Evolutionary conservation across 1,140 invertebrate genomes (phyloP).

Genomic region (Neotoxoptera formosana): DNA sequence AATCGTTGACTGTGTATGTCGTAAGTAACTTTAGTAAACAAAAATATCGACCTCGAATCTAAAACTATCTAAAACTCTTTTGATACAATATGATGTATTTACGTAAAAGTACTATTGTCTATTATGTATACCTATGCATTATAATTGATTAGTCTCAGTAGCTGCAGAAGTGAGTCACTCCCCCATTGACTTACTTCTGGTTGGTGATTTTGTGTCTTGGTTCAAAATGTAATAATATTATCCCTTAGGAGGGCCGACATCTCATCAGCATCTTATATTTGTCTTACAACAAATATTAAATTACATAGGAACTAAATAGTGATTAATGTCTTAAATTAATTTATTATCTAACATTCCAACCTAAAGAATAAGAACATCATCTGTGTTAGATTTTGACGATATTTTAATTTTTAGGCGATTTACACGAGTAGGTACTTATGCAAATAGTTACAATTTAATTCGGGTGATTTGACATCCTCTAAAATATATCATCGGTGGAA

Average conservation of each 20-base stretch:
- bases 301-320: background rate
- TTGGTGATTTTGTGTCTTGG: background rate
- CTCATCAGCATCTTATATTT: background rate
- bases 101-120: background rate
- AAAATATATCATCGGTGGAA: too few species aligned
- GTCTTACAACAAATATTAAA: background rate
- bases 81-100: background rate
- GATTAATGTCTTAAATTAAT: background rate
- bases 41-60: constrained; percentile 30
- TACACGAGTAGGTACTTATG: too few species aligned
- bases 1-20: background rate
- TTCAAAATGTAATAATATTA: background rate
- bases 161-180: background rate
- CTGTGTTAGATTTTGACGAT: background rate
- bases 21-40: background rate
- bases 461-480: too few species aligned
- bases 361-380: too few species aligned
- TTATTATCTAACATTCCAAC: too few species aligned
- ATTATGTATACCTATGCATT: too few species aligned
- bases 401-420: background rate
- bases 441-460: too few species aligned
- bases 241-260: background rate
- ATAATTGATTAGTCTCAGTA: background rate
- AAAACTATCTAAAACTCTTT: background rate
- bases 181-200: too few species aligned